Conservation (phyloP, 2,113 vertebrate genomes). For the Calonectris borealis region DNA sequence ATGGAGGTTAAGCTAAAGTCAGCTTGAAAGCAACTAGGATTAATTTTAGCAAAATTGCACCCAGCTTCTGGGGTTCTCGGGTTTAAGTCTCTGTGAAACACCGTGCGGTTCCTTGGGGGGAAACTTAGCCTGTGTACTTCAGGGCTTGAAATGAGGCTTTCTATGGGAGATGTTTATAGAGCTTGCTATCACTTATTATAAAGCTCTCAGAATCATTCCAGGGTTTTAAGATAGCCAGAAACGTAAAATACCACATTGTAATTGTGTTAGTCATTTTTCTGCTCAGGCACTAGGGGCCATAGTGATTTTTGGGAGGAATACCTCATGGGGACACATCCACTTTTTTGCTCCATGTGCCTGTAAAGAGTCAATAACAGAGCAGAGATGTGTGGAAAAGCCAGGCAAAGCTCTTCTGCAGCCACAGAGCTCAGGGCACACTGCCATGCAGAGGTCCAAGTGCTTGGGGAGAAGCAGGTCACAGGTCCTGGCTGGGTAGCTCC, state of each 20-base stretch:
- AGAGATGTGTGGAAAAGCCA: background rate
- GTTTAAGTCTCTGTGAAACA: background rate
- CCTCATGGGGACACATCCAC: background rate
- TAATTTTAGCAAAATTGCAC: background rate
- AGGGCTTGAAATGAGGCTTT: background rate
- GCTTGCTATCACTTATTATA: background rate
- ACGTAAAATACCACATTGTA: background rate
- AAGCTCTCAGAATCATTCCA: background rate
- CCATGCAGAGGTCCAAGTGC: background rate
- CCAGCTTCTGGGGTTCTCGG: background rate
- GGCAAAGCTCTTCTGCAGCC: background rate
- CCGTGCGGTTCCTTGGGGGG: fast-evolving
- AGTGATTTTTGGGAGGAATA: background rate
- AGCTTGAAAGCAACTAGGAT: background rate
- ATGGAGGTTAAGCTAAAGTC: background rate
- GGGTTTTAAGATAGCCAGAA: background rate
- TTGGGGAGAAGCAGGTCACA: background rate
- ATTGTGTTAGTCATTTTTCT: background rate
- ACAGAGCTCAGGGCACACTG: background rate
- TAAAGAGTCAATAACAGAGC: background rate
- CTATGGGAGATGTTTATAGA: background rate
- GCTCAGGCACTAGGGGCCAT: background rate
- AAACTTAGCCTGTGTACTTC: background rate
- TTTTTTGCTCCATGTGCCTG: background rate
- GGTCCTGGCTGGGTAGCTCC: background rate